Percentiles rank a stretch among this genome's conserved stretches.
phyloP scores from a whole-genome alignment of 2,888 invertebrate genomes.

The Amphipoea oculea region DNA sequence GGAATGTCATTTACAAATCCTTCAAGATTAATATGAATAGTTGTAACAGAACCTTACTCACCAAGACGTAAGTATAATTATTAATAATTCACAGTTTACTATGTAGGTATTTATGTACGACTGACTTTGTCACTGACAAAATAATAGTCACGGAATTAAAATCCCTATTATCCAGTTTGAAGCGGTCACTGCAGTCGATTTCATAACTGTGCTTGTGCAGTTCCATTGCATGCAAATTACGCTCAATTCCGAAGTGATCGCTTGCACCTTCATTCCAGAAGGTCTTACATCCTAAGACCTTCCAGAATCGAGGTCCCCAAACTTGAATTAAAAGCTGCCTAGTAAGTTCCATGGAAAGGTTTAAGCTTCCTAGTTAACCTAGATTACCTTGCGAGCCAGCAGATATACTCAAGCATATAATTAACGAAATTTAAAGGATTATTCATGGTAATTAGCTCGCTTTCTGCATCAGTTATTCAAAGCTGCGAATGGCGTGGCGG shows the following conservation, averaged over 20 bases:
- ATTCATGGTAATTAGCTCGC: constrained; percentile 2
- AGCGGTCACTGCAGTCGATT: background rate
- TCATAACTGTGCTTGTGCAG: background rate
- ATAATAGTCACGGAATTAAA: background rate
- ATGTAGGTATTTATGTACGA: background rate
- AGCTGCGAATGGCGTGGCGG: constrained; percentile 18
- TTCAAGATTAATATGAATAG: background rate
- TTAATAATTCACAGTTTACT: background rate
- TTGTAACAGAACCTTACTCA: background rate
- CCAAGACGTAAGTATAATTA: background rate
- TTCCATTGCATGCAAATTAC: background rate
- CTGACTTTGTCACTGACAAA: too few relatives aligned
- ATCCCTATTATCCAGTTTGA: background rate
- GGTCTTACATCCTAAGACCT: too few relatives aligned
- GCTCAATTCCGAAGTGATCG: too few relatives aligned
- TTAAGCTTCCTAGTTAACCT: background rate
- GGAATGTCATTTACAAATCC: background rate
- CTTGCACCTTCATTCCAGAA: background rate
- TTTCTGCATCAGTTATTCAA: constrained; percentile 13
- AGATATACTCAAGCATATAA: background rate
- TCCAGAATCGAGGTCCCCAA: background rate
- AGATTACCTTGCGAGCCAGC: background rate
- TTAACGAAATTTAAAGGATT: constrained; percentile 11
- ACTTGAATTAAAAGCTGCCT: background rate
- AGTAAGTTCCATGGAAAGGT: background rate